Conservation (phyloP, 2,113 vertebrate genomes). For the Poecile atricapillus region DNA sequence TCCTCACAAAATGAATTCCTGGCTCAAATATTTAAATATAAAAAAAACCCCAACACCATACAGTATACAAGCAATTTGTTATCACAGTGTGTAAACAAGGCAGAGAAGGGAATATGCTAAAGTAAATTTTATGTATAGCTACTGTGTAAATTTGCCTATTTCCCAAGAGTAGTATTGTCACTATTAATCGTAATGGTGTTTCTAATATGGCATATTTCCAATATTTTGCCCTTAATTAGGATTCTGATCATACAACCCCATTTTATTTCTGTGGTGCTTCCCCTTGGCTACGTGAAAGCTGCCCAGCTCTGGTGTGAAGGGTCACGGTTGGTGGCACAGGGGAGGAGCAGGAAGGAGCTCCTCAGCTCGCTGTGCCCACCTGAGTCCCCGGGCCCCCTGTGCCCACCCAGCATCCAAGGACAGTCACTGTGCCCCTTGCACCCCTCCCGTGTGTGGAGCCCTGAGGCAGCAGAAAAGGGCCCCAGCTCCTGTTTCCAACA, state of each 20-base stretch:
- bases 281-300: conserved; percentile 8
- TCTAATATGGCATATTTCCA: conserved; percentile 71
- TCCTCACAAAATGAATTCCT: not conserved
- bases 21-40: conserved; percentile 48
- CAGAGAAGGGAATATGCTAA: conserved; percentile 52
- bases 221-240: conserved; percentile 66
- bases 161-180: conserved; percentile 62
- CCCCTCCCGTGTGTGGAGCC: not conserved
- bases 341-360: not conserved
- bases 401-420: not conserved
- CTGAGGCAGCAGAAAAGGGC: not conserved
- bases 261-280: conserved; percentile 4
- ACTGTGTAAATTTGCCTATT: conserved; percentile 69
- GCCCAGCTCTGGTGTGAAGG: not conserved
- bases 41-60: not conserved
- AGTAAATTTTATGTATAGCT: conserved; percentile 68
- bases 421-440: fast-evolving
- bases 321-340: not conserved
- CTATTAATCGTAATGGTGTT: conserved; percentile 63
- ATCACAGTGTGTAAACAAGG: conserved; percentile 54
- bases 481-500: not conserved
- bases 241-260: conserved; percentile 38
- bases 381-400: fast-evolving
- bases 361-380: not conserved
- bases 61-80: conserved; percentile 57